These are phyloP conservation scores for Hipposideros larvatus DNA, from an alignment of 2,797 vertebrate species.

Conservation along the genomic window DNA sequence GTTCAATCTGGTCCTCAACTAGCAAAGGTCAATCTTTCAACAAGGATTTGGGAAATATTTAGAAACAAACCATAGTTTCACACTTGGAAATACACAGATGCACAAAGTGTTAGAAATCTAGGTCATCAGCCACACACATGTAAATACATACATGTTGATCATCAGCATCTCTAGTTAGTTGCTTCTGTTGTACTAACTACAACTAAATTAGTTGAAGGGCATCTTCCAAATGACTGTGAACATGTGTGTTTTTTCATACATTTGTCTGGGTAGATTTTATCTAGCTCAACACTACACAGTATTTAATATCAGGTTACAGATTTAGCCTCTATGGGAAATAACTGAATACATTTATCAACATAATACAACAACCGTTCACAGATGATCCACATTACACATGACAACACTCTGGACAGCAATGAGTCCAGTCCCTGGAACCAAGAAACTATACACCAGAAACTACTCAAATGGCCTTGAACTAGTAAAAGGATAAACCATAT, in stretches of 20 bases:
- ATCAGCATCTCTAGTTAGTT: background rate
- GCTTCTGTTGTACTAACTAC: background rate
- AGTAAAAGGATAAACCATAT: background rate
- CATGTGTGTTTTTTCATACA: background rate
- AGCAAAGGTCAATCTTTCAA: background rate
- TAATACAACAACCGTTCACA: background rate
- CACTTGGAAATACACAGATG: background rate
- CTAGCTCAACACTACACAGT: background rate
- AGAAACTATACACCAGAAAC: background rate
- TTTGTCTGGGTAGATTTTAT: background rate
- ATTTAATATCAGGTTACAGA: conserved; percentile 43
- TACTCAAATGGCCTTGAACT: background rate
- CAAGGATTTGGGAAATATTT: conserved; percentile 1
- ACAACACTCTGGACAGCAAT: background rate
- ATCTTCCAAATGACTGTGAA: conserved; percentile 1
- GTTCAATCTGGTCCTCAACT: background rate
- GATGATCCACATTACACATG: background rate
- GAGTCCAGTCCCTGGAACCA: background rate
- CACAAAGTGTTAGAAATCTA: background rate
- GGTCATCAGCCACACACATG: background rate
- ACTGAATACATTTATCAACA: background rate
- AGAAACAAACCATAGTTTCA: background rate
- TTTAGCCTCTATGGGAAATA: background rate
- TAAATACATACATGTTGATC: background rate
- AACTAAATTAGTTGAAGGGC: background rate